phyloP scores from a whole-genome alignment of 1,140 invertebrate genomes.

The Sminthurides bifidus region DNA sequence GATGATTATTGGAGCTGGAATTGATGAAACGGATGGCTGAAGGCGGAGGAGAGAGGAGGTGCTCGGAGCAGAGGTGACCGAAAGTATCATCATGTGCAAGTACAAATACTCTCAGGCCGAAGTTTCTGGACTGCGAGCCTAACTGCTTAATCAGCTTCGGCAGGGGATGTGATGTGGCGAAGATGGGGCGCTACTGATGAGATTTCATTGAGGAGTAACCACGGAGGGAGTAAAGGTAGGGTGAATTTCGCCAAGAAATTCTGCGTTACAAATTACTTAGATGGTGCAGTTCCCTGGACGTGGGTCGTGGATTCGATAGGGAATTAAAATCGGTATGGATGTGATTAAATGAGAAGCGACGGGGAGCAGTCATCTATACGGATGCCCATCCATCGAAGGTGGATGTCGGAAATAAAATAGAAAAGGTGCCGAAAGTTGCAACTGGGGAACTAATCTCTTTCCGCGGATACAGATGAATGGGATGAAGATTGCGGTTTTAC shows the following conservation, averaged over 20 bases:
- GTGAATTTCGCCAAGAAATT: neutral
- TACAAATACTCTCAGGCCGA: no score
- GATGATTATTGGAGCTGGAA: neutral
- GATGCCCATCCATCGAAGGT: no score
- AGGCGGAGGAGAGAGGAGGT: neutral
- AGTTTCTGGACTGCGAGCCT: no score
- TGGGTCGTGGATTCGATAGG: no score
- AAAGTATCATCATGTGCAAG: slow-evolving; percentile 5
- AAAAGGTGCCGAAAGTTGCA: no score
- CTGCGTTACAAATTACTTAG: neutral
- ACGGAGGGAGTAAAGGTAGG: neutral
- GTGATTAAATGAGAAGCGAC: no score
- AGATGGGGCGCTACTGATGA: neutral
- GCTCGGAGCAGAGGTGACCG: neutral
- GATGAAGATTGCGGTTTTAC: slow-evolving; percentile 9
- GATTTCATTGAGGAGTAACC: neutral
- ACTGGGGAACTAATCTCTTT: neutral
- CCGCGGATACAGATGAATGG: neutral
- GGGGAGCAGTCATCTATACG: no score
- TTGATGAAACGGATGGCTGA: neutral
- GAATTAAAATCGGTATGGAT: no score
- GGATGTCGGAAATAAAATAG: no score
- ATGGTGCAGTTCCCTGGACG: neutral
- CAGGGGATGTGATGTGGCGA: neutral
- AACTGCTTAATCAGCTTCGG: slow-evolving; percentile 33